Base-by-base conservation (phyloP, 2,888 invertebrate species). In the Cremastinae sp. region DNA sequence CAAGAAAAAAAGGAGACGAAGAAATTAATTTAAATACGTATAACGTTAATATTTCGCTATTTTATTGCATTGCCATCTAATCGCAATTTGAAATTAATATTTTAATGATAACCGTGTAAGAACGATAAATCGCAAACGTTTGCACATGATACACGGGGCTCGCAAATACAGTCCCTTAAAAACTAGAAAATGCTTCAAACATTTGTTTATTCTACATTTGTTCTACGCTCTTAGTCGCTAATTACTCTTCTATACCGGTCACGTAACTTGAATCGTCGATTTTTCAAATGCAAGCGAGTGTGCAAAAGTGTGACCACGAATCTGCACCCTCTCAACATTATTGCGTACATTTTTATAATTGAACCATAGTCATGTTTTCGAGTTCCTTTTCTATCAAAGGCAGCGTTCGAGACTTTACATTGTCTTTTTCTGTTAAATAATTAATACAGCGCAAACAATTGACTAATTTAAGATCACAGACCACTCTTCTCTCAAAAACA, bases 401-500 rank as follows among this genome's bases (percentile, higher is more conserved):
- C 28, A 28, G 28, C 28, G 5, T 28, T 28, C 28, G 28, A 28
- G 2, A 28, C 5, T 58, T 36, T 59, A 22, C 58, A n/a, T 10
- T 16, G n/a, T 59, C 18, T 28, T 9, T 59, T 28, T 9, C n/a
- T 69, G 16, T n/a, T 16, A 51, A 49, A 38, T 10, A 41, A 22
- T 68, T 28, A 12, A 59, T 56, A 41, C 14, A 69, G 34, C 36
- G 16, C 36, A 45, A 65, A 43, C 66, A 68, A 58, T 64, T 72
- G 43, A 73, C 59, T 73, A 73, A 53, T 61, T 62, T 75, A 72
- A 75, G 71, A 75, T 72, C 71, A 75, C 71, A 72, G 75, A 56
- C 71, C 71, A 72, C 71, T 62, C 47, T 62, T 70, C 56, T 34
- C 56, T n/a, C 43, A 18, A 28, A 56, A 34, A 7, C 2, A 38